Base-by-base conservation (phyloP, 1,140 invertebrate genomes). In the Penaeus chinensis region DNA sequence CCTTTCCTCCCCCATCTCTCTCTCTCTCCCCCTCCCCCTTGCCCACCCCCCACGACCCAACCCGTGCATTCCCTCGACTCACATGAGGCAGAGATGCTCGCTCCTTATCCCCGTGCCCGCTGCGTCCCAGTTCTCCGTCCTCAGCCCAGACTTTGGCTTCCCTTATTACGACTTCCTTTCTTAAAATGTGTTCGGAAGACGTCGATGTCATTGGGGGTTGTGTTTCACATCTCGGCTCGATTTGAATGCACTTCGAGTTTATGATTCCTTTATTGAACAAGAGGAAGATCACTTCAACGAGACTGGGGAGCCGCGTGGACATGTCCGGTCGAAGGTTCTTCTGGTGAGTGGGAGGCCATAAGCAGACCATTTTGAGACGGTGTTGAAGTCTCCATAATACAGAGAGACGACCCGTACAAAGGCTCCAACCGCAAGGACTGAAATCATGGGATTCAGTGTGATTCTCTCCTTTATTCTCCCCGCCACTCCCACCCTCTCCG, bases 311-410 rank as follows among this genome's bases (percentile, higher is more conserved):
- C 11, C 54, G 54, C 54, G 54, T 54, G 54, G 54, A 54, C 61
- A 24, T 24, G 32, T 62, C 61, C 61, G 62, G 79, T 11, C 16
- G 19, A 61, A 27, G 79, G 60, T 16, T 54, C 54, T 54, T 54
- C 10, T 54, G 54, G 54, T 54, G 54, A 54, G 54, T 54, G 54
- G 54, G 54, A 54, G 54, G 54, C 54, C 54, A 54, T 54, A 54
- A 54, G 54, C 10, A 63, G 79, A 61, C 79, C 54, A 81, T 81
- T 63, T 81, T 63, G 79, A 63, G 79, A 63, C 60, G 60, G 79
- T 81, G 79, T 81, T 81, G 79, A 81, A 63, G 79, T 32, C 79
- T 63, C 79, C 79, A 81, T 81, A 81, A 81, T 63, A 81, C 79
- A 27, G 79, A 19, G 61, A 61, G 79, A 42, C 79, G 79, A 81